These are phyloP conservation scores for Drosophila suzukii DNA, from an alignment of 1,140 invertebrate species.

Conservation along the genomic window DNA sequence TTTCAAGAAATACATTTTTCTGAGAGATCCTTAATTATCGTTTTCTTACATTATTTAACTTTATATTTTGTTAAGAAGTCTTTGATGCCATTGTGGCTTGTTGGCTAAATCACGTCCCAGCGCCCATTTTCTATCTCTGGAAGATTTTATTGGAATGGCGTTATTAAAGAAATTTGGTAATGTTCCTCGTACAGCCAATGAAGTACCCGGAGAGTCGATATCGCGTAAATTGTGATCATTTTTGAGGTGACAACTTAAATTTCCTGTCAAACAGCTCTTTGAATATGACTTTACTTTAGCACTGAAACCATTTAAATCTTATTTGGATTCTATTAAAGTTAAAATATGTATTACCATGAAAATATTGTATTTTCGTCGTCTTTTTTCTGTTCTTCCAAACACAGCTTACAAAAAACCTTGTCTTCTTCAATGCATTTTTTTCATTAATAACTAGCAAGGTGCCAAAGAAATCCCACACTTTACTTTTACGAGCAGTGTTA, in stretches of 20 bases:
- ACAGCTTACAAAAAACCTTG: slow-evolving; percentile 8
- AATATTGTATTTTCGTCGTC: not conserved
- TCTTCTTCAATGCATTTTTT: slow-evolving; percentile 3
- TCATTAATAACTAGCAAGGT: slow-evolving; percentile 3
- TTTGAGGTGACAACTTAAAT: not conserved
- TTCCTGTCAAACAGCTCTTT: slow-evolving; percentile 7
- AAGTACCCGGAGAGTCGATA: not conserved
- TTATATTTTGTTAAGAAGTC: too few relatives aligned
- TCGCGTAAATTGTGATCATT: slow-evolving; percentile 6
- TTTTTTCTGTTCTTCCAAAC: slow-evolving; percentile 6
- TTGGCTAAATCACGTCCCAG: too few relatives aligned
- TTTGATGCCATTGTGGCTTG: too few relatives aligned
- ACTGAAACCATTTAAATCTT: slow-evolving; percentile 7
- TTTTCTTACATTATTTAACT: too few relatives aligned
- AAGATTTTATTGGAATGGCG: too few relatives aligned
- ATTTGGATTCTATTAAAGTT: too few relatives aligned
- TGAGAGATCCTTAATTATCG: too few relatives aligned
- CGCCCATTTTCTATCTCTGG: too few relatives aligned
- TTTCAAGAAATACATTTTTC: too few relatives aligned
- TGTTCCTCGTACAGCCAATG: too few relatives aligned
- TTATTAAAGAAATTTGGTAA: too few relatives aligned
- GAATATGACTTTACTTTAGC: too few relatives aligned
- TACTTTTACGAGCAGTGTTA: not conserved
- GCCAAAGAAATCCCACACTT: slow-evolving; percentile 6
- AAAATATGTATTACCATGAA: not conserved